These are phyloP conservation scores for Gryllus bimaculatus DNA, from an alignment of 1,140 invertebrate genomes.

Conservation along the genomic window DNA sequence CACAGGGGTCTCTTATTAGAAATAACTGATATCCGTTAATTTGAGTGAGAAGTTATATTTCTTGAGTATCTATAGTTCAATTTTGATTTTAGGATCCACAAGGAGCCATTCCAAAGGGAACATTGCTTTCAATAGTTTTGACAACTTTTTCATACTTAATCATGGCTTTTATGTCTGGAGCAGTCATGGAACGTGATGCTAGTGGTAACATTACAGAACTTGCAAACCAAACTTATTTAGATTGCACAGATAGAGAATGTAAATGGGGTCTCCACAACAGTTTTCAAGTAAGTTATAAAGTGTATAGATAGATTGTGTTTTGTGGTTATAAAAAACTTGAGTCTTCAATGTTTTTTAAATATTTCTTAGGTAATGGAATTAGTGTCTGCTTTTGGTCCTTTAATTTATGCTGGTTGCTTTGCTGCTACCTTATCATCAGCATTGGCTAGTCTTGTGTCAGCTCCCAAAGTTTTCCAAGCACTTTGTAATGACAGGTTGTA, in stretches of 20 bases:
- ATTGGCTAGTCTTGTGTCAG: conserved; percentile 88
- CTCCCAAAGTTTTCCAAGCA: conserved; percentile 90
- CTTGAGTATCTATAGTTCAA: conserved; percentile 14
- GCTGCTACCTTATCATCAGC: conserved; percentile 94
- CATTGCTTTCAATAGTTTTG: conserved; percentile 74
- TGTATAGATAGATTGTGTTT: background rate
- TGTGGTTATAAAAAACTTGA: background rate
- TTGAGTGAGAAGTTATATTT: too few species aligned
- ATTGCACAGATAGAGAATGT: conserved; percentile 43
- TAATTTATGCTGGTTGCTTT: conserved; percentile 94
- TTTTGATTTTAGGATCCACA: conserved; percentile 68
- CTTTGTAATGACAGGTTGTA: conserved; percentile 93
- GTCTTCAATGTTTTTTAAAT: conserved; percentile 18
- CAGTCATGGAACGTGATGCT: conserved; percentile 62
- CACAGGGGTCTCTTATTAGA: too few species aligned
- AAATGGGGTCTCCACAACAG: conserved; percentile 72
- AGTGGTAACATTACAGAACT: conserved; percentile 53
- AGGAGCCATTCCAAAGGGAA: conserved; percentile 82
- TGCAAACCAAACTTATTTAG: conserved; percentile 37
- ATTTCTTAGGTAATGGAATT: conserved; percentile 76
- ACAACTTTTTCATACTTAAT: conserved; percentile 75
- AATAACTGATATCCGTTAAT: too few species aligned
- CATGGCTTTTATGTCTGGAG: conserved; percentile 70
- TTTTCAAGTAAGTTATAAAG: conserved; percentile 52
- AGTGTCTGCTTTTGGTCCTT: conserved; percentile 76